Base-by-base conservation (phyloP, 2,113 vertebrate species). In the Choloepus hoffmanni region DNA sequence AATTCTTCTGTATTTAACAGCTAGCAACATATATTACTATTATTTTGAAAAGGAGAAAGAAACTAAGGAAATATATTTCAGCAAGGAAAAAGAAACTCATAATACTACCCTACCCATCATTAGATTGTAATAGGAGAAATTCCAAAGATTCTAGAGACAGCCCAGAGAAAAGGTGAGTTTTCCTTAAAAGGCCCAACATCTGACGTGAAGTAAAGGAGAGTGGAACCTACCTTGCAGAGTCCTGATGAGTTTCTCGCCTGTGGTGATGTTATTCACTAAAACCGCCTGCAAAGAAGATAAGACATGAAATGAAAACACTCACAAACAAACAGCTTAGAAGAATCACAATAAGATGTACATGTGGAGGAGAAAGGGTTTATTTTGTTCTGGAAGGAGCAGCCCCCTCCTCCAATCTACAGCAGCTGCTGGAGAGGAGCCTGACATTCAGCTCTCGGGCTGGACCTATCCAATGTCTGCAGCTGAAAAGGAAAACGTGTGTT, bases 251-350 rank as follows among this genome's bases (percentile, higher is more conserved):
- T 33, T 92, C 86, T 98, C 96, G 0, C 96, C 7, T 0, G 83
- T 58, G 40, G 97, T 98, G 96, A 98, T 98, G 0, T 98, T 98
- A 84, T 87, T 97, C 93, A 98, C 93, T 23, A 98, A 92, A 23
- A 76, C n/a, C 0, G 97, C 96, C 97, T 98, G 93, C 79, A 94
- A 76, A 65, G 60, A 76, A 96, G 48, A 94, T 0, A 97, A 97
- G 58, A 62, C 12, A n/a, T 43, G 14, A 55, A 36, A 43, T 97
- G 70, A 96, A 79, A 85, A 78, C 33, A 2, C 18, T 12, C 1
- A 13, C 48, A 60, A 19, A 16, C 70, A 6, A 2, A 68, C 19
- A 43, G 19, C 73, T 58, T 28, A 4, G 12, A 90, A 45, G 74
- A 77, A 26, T 50, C 26, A 40, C 33, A 23, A 43, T 1, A 13